Evolutionary conservation across 2,113 vertebrate species (phyloP).

Genomic region (Sula dactylatra): DNA sequence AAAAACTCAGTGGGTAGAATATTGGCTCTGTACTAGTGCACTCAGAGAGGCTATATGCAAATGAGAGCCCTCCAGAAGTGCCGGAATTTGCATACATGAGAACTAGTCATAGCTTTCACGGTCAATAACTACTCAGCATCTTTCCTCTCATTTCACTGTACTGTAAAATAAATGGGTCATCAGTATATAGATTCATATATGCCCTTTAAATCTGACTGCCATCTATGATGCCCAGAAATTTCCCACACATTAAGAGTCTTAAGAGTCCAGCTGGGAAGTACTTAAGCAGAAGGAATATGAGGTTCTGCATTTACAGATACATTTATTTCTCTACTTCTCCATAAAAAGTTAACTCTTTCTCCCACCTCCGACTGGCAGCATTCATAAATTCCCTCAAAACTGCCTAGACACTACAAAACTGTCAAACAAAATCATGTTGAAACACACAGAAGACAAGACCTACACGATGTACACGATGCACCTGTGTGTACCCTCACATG

Average conservation of each 20-base stretch:
- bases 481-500: background rate
- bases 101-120: background rate
- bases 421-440: background rate
- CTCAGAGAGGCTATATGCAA: background rate
- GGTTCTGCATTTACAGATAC: background rate
- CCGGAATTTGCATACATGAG: background rate
- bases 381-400: background rate
- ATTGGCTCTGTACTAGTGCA: background rate
- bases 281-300: background rate
- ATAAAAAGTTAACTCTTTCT: background rate
- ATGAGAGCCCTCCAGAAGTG: background rate
- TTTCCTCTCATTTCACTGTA: background rate
- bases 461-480: background rate
- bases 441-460: background rate
- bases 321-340: background rate
- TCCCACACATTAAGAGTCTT: background rate
- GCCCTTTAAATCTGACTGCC: background rate
- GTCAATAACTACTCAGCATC: background rate
- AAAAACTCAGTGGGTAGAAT: background rate
- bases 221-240: background rate
- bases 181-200: background rate
- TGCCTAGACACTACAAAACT: background rate
- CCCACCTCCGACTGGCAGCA: background rate
- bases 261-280: background rate
- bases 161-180: background rate